These are phyloP conservation scores for Drosophila mayaguana DNA, from an alignment of 2,888 invertebrate species.

Conservation along the genomic window DNA sequence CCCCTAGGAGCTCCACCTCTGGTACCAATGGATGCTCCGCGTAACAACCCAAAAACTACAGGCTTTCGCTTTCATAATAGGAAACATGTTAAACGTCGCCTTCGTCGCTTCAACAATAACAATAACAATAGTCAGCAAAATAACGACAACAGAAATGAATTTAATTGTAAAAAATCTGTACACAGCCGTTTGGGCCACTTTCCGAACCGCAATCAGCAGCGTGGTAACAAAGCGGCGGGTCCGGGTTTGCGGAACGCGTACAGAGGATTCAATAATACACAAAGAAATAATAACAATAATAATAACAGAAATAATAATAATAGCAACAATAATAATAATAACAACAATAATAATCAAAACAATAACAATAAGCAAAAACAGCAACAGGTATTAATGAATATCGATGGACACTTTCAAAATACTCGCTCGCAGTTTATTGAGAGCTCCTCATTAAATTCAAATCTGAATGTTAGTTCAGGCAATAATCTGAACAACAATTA, in stretches of 20 bases:
- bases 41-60: not conserved
- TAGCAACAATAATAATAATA: not conserved
- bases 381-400: constrained; percentile 19
- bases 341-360: not conserved
- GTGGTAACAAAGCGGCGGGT: constrained; percentile 4
- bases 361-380: not conserved
- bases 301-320: no score
- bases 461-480: not conserved
- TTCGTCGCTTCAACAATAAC: not conserved
- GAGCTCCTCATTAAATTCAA: not conserved
- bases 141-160: not conserved
- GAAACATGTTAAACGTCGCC: not conserved
- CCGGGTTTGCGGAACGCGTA: constrained; percentile 34
- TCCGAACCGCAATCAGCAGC: constrained; percentile 6
- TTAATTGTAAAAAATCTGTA: not conserved
- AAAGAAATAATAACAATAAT: not conserved
- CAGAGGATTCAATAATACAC: constrained; percentile 14
- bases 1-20: constrained; percentile 69
- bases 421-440: not conserved
- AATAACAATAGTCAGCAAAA: constrained; percentile 8
- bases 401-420: constrained; percentile 16
- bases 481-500: not conserved
- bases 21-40: constrained; percentile 35
- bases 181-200: constrained; percentile 18
- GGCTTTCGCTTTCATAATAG: not conserved